These are phyloP conservation scores for Baronia brevicornis DNA, from an alignment of 2,888 invertebrate species.

Conservation along the genomic window DNA sequence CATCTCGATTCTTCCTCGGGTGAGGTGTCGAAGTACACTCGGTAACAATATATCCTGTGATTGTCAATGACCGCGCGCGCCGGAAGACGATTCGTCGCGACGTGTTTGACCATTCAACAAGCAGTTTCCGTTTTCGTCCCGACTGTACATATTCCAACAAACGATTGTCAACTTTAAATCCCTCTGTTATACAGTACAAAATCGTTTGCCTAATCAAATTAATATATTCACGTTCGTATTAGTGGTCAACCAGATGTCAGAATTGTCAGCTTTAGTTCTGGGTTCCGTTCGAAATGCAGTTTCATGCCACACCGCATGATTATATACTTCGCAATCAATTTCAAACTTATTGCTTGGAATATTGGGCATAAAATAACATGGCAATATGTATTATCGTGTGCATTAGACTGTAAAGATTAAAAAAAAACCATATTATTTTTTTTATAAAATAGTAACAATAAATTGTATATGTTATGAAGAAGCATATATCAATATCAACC, in stretches of 20 bases:
- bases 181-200: not conserved
- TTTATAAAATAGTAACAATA: no score
- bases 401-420: no score
- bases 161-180: not conserved
- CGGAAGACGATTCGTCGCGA: conserved; percentile 52
- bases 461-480: no score
- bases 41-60: not conserved
- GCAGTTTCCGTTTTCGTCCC: conserved; percentile 38
- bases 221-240: not conserved
- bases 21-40: not conserved
- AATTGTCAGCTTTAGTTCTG: no score
- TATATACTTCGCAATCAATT: no score
- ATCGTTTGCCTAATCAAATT: not conserved
- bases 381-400: no score
- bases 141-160: not conserved
- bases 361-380: no score
- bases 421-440: no score
- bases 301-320: no score
- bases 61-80: conserved; percentile 44
- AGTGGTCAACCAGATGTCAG: not conserved
- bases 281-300: no score
- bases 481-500: no score
- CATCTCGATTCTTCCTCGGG: conserved; percentile 4
- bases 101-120: conserved; percentile 51
- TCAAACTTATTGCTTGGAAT: no score